Evolutionary conservation across 2,888 invertebrate species (phyloP).

Genomic region (Zhuqinia jingwanae): DNA sequence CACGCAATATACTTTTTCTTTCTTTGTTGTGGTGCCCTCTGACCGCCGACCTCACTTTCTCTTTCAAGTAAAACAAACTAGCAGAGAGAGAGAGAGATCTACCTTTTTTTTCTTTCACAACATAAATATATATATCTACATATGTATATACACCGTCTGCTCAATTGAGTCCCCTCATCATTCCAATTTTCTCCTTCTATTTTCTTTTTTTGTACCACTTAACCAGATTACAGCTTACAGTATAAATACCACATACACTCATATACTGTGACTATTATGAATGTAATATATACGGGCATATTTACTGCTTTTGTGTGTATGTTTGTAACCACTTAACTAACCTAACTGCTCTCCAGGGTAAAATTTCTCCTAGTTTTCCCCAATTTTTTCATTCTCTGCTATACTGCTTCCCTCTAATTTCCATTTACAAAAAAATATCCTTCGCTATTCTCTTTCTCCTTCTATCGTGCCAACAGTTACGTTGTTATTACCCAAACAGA

Average conservation of each 20-base stretch:
- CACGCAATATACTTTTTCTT: not conserved
- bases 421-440: slow-evolving; percentile 1
- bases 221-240: slow-evolving; percentile 1
- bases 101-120: too few species aligned
- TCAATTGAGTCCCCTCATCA: not conserved
- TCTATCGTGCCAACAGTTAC: slow-evolving; percentile 2
- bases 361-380: slow-evolving; percentile 14
- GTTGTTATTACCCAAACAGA: not conserved
- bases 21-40: too few species aligned
- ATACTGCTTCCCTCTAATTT: slow-evolving; percentile 6
- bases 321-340: not conserved
- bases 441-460: not conserved
- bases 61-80: too few species aligned
- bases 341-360: slow-evolving; percentile 28
- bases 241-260: too few species aligned
- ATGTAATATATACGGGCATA: too few species aligned
- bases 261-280: too few species aligned
- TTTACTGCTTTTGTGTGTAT: too few species aligned
- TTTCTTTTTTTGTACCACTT: not conserved
- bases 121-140: too few species aligned
- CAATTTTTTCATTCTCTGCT: slow-evolving; percentile 4
- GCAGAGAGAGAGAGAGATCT: too few species aligned
- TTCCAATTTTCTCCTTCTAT: not conserved
- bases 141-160: not conserved
- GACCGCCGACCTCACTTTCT: too few species aligned